A percentile compares a stretch with the other conserved stretches of the same genome.
Evolutionary conservation across 2,888 invertebrate genomes (phyloP).

Genomic region (Stenodera caucasica): DNA sequence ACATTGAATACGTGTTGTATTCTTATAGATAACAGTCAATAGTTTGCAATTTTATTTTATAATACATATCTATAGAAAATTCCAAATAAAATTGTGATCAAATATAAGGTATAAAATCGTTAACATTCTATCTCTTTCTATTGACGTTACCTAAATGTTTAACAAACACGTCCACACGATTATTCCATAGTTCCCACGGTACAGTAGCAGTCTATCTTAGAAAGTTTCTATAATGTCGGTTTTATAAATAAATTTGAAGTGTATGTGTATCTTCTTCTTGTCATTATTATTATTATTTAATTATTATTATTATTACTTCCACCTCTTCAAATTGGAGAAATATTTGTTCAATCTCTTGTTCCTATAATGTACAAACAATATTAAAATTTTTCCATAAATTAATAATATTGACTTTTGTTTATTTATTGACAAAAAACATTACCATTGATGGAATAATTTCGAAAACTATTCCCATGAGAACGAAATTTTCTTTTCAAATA

Average conservation of each 20-base stretch:
- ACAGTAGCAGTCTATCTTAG: constrained; percentile 43
- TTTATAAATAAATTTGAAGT: constrained; percentile 27
- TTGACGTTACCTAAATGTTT: constrained; percentile 49
- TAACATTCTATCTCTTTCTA: constrained; percentile 16
- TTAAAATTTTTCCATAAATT: no score
- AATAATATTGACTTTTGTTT: constrained; percentile 7
- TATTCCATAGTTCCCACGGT: constrained; percentile 48
- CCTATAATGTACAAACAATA: no score
- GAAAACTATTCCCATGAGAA: no score
- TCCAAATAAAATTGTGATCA: neutral
- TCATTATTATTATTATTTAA: neutral
- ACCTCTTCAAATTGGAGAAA: neutral
- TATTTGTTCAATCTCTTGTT: constrained; percentile 12
- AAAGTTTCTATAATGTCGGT: constrained; percentile 42
- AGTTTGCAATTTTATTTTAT: constrained; percentile 20
- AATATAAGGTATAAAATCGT: constrained; percentile 29
- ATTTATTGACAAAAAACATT: constrained; percentile 15
- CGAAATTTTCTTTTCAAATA: no score
- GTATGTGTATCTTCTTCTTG: neutral
- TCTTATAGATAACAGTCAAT: constrained; percentile 27
- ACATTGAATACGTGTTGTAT: constrained; percentile 17
- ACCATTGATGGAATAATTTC: no score
- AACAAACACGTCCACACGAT: constrained; percentile 46
- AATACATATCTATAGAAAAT: no score
- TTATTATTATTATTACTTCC: constrained; percentile 17